Evolutionary conservation across 2,113 vertebrate species (phyloP).

Genomic region (Poeciliopsis turrubarensis): DNA sequence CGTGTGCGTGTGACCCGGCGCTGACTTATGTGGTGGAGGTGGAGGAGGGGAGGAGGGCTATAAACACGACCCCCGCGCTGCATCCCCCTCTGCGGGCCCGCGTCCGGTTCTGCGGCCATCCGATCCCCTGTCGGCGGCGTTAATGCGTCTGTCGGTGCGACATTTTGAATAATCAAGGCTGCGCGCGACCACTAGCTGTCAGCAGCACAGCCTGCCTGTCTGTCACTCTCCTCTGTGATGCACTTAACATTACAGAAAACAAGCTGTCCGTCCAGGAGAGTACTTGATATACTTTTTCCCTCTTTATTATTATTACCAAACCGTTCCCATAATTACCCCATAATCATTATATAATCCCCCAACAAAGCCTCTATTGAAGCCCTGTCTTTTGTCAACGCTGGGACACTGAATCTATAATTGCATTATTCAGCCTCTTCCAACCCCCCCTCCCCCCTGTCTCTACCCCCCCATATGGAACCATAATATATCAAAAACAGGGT

Average conservation of each 20-base stretch:
- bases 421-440: constrained; percentile 87
- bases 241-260: constrained; percentile 85
- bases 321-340: constrained; percentile 96
- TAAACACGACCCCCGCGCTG: constrained; percentile 61
- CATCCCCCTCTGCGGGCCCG: constrained; percentile 62
- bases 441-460: constrained; percentile 73
- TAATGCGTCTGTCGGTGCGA: constrained; percentile 85
- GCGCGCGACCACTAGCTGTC: constrained; percentile 87
- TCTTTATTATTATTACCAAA: constrained; percentile 86
- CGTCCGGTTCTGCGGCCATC: constrained; percentile 79
- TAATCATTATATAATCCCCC: constrained; percentile 99
- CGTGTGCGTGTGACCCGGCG: not conserved
- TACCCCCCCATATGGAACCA: constrained; percentile 82
- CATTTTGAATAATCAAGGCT: constrained; percentile 91
- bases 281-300: constrained; percentile 83
- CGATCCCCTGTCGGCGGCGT: constrained; percentile 83
- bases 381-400: constrained; percentile 95
- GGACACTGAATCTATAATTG: constrained; percentile 97
- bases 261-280: constrained; percentile 84
- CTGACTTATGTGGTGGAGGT: not conserved
- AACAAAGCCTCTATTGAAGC: constrained; percentile 99
- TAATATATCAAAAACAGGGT: constrained; percentile 83
- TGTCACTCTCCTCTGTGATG: constrained; percentile 82
- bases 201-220: constrained; percentile 73
- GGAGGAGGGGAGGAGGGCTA: too few species aligned